Base-by-base conservation (phyloP, 2,888 invertebrate species). In the Caenorhabditis parvicauda region DNA sequence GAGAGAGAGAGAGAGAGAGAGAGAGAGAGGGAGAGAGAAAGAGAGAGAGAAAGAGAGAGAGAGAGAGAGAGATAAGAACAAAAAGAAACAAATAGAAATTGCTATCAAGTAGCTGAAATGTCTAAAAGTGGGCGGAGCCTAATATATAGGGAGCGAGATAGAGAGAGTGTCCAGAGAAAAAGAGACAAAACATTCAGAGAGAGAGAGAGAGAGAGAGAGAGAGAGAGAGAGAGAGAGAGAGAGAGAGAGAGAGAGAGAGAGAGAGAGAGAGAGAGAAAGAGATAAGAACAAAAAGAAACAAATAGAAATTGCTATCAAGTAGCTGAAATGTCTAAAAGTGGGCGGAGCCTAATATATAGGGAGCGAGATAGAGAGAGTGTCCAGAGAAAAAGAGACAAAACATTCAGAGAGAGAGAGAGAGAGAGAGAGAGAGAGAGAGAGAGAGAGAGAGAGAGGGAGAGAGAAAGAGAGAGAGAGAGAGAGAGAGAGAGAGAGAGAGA, bases 1-100 rank as follows among this genome's bases (percentile, higher is more conserved):
- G 42, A 43, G 28, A 3, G 44, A 38, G 38, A 53, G 39, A 41
- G 43, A 41, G 27, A 25, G 38, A 32, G 35, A 35, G 45, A 51
- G 51, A 41, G 24, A 28, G 29, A 32, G 14, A 47, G 21, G 37
- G 25, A 29, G 21, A 24, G 41, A 41, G 22, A 43, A 35, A 35
- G 43, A 42, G 42, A 41, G 28, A 38, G 43, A 37, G 43, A 39
- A 29, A 50, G 19, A 17, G 14, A 22, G 14, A 6, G 2, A 9
- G 29, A 22, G 24, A 42, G 32, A 41, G 38, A 38, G 28, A 6
- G 24, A 17, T 24, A 2, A 22, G 25, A 2, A n/a, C 29, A 21
- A 46, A 46, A 46, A 9, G n/a, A 39, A 25, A 21, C 1, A 25
- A 49, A 39, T 37, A 17, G 22, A 38, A 51, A 42, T 51, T 44